Evolutionary conservation across 2,888 invertebrate genomes (phyloP).

Genomic region (Macrosiphum euphorbiae): DNA sequence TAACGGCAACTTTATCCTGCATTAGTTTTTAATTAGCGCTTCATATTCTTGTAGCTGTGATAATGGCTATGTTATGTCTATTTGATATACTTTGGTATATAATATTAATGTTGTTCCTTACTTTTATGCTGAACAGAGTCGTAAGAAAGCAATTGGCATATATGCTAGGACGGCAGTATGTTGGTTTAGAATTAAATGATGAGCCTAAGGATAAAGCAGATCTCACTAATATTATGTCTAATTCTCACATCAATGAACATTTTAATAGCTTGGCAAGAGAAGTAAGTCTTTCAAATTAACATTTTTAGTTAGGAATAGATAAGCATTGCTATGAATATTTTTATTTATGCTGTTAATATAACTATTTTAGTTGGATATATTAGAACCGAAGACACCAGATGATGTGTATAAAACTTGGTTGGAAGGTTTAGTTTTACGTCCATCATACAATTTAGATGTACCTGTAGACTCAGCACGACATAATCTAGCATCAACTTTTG

Average conservation of each 20-base stretch:
- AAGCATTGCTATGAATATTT: neutral
- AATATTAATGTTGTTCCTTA: neutral
- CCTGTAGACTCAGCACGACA: conserved; percentile 93
- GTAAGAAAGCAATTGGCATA: conserved; percentile 95
- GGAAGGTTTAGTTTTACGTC: conserved; percentile 73
- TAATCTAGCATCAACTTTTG: conserved; percentile 97
- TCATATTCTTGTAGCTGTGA: neutral
- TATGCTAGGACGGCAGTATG: conserved; percentile 95
- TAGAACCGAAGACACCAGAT: conserved; percentile 99
- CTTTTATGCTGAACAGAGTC: conserved; percentile 73
- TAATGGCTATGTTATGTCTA: neutral
- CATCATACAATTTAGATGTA: conserved; percentile 69
- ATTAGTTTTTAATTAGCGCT: neutral
- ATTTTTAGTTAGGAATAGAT: neutral
- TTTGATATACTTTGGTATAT: neutral
- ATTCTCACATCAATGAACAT: conserved; percentile 92
- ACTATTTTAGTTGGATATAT: conserved; percentile 85
- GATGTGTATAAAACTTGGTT: conserved; percentile 99
- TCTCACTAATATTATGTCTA: conserved; percentile 91
- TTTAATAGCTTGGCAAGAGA: conserved; percentile 94
- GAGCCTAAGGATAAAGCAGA: conserved; percentile 79
- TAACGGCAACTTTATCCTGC: too few relatives aligned
- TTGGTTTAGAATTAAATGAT: conserved; percentile 84
- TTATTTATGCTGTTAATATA: conserved; percentile 51
- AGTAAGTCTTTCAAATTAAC: conserved; percentile 71